Base-by-base conservation (phyloP, 2,113 vertebrate species). In the Neomonachus schauinslandi region DNA sequence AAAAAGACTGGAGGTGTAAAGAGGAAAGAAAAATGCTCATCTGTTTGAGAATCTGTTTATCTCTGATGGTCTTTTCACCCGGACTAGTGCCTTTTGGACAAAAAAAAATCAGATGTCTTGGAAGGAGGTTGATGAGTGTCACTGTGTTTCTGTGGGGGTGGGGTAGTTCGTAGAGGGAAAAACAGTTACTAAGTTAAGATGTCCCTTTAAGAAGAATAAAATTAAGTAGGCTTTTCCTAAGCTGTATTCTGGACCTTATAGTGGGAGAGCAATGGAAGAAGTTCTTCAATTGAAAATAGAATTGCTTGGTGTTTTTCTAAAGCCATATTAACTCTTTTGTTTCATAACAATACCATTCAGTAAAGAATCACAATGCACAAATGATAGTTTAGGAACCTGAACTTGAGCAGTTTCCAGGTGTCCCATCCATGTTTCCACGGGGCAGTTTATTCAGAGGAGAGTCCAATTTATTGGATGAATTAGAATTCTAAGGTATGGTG, bases 141-240 rank as follows among this genome's bases (percentile, higher is more conserved):
- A 71, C 5, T 84, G 46, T 89, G 88, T 94, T 82, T 71, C 39
- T 15, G 89, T 67, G 55, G 18, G 91, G 65, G 11, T 49, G 33
- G 59, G n/a, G 13, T 94, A 51, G n/a, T 85, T 90, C 81, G 53
- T 81, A 71, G 77, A 83, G 49, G 18, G 57, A 51, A 80, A 91
- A 53, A 81, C 31, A 72, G 61, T 92, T 88, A 21, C 51, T 81
- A 57, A 42, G n/a, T 91, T 94, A 81, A 84, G 21, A 76, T 67
- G 63, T 86, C 24, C 19, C 53, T 88, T 95, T 65, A 51, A 69
- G 36, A 93, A 92, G 65, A 97, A n/a, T 91, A 82, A 39, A 91
- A 57, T 83, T 57, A 91, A 72, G 69, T 39, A 69, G 77, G 61
- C 53, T 89, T 96, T 88, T 77, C 65, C 19, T 87, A 63, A 77